phyloP scores from a whole-genome alignment of 2,888 invertebrate species.

The Erebia epiphron region DNA sequence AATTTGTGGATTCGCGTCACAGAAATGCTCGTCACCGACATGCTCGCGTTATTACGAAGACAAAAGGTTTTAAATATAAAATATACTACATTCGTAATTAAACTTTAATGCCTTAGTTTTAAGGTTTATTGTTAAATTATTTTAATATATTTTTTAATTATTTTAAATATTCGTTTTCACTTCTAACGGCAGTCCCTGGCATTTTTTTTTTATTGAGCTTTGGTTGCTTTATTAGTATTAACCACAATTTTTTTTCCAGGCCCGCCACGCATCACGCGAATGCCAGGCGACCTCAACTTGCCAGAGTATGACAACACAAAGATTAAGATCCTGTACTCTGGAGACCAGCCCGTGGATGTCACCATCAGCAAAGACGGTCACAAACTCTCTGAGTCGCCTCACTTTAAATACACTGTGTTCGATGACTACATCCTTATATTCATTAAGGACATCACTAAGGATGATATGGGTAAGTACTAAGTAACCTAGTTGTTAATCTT shows the following conservation, averaged over 20 bases:
- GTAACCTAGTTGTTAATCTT: background rate
- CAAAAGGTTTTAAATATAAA: too few relatives aligned
- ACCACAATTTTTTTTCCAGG: conserved; percentile 68
- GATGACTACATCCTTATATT: conserved; percentile 98
- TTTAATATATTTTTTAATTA: too few relatives aligned
- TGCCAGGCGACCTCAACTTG: conserved; percentile 94
- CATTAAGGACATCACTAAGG: conserved; percentile 94
- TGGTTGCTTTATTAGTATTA: background rate
- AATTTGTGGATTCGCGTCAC: too few relatives aligned
- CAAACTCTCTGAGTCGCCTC: conserved; percentile 87
- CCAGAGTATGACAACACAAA: conserved; percentile 98
- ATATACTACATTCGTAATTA: too few relatives aligned
- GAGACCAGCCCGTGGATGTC: conserved; percentile 97
- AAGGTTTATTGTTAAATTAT: too few relatives aligned
- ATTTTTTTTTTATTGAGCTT: too few relatives aligned
- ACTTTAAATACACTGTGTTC: conserved; percentile 95
- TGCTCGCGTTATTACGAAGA: too few relatives aligned
- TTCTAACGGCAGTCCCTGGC: too few relatives aligned
- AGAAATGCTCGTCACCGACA: too few relatives aligned
- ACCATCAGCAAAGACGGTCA: conserved; percentile 92
- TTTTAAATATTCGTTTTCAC: too few relatives aligned
- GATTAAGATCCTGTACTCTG: conserved; percentile 97
- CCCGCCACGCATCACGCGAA: conserved; percentile 95
- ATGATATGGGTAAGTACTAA: conserved; percentile 89
- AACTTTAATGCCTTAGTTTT: too few relatives aligned